Percentiles rank a stretch among this genome's conserved stretches.
These are phyloP conservation scores for Gnathonemus longibarbis DNA, from an alignment of 2,113 vertebrate species.

Conservation along the genomic window DNA sequence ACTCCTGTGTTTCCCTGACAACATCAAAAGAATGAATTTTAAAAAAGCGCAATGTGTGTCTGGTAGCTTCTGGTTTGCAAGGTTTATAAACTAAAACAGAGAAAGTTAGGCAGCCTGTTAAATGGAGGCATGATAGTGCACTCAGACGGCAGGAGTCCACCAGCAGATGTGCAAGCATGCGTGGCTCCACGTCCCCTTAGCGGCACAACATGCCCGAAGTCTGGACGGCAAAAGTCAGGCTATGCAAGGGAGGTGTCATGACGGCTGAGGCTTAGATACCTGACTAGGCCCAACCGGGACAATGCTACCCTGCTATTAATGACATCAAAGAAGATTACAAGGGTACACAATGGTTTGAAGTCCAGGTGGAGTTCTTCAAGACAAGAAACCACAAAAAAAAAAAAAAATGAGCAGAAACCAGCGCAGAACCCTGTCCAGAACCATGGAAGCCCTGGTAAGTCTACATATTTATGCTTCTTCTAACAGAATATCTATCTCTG, in stretches of 20 bases:
- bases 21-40: neutral
- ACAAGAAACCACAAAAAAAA: neutral
- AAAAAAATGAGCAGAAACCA: neutral
- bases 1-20: conserved; percentile 89
- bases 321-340: neutral
- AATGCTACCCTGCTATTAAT: no score
- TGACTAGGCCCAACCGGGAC: no score
- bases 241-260: neutral
- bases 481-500: neutral
- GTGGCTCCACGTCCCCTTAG: neutral
- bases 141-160: neutral
- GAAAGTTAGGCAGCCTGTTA: neutral
- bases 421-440: neutral
- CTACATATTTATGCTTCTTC: neutral
- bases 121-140: neutral
- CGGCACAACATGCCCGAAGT: neutral
- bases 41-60: neutral
- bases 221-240: neutral
- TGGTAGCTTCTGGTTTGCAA: neutral
- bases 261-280: no score
- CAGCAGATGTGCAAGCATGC: neutral
- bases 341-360: neutral
- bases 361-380: neutral
- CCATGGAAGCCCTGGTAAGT: neutral
- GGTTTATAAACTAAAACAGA: neutral